phyloP scores from a whole-genome alignment of 2,888 invertebrate species.

The Neoscelio sp. region DNA sequence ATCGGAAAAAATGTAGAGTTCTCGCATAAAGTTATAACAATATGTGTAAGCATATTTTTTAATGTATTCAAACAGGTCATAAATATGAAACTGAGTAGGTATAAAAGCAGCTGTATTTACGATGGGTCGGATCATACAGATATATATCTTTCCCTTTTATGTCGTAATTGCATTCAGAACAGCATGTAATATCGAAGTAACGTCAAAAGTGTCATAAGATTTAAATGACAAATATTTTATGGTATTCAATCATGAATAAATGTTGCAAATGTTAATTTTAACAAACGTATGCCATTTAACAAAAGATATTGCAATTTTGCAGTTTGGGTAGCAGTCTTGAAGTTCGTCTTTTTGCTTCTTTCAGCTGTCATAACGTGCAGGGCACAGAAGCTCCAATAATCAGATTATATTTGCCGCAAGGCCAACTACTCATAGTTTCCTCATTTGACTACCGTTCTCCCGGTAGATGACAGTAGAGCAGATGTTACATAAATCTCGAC shows the following conservation, averaged over 20 bases:
- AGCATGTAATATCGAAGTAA: too few relatives aligned
- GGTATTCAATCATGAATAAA: too few relatives aligned
- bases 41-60: conserved; percentile 25
- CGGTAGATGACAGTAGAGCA: conserved; percentile 28
- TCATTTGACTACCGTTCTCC: conserved; percentile 26
- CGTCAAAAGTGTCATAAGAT: too few relatives aligned
- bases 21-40: conserved; percentile 1
- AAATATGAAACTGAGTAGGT: conserved; percentile 23
- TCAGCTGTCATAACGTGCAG: not conserved
- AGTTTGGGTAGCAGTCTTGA: too few relatives aligned
- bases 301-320: too few relatives aligned
- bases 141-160: conserved; percentile 30
- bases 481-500: conserved; percentile 47
- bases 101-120: conserved; percentile 26
- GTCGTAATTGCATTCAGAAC: conserved; percentile 15
- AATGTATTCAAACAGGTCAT: conserved; percentile 32
- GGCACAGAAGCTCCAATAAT: conserved; percentile 19
- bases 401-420: conserved; percentile 34
- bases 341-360: conserved; percentile 31
- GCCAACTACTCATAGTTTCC: conserved; percentile 32
- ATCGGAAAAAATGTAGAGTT: conserved; percentile 25
- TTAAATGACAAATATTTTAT: too few relatives aligned
- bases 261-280: too few relatives aligned
- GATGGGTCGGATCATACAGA: conserved; percentile 20
- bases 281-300: too few relatives aligned